A percentile compares a stretch with the other conserved stretches of the same genome.
Conservation (phyloP, 2,888 invertebrate genomes). For the Rhabditoides inermis region DNA sequence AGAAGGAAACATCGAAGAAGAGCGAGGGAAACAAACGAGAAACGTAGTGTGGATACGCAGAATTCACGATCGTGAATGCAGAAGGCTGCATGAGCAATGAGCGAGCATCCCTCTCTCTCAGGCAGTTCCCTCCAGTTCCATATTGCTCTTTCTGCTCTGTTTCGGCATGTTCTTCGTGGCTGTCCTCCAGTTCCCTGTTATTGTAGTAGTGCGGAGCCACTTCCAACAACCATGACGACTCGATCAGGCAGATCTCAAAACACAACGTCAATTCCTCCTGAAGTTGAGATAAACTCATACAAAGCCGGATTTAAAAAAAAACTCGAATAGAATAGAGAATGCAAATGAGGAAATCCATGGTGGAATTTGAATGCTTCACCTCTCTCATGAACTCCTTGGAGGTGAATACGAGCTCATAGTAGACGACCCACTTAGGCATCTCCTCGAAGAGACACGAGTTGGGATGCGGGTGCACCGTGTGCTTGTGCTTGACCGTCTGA, state of each 20-base stretch:
- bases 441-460: slow-evolving; percentile 93
- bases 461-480: slow-evolving; percentile 93
- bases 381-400: slow-evolving; percentile 99
- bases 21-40: too few relatives aligned
- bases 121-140: slow-evolving; percentile 34
- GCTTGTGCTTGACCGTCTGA: slow-evolving; percentile 95
- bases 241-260: slow-evolving; percentile 77
- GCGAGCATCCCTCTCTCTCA: too few relatives aligned
- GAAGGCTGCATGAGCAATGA: too few relatives aligned
- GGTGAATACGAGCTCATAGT: slow-evolving; percentile 93
- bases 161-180: slow-evolving; percentile 96
- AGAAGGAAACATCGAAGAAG: too few relatives aligned
- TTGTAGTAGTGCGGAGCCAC: slow-evolving; percentile 99
- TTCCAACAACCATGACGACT: slow-evolving; percentile 92
- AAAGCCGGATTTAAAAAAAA: too few relatives aligned
- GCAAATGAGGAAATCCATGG: too few relatives aligned
- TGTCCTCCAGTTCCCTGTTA: slow-evolving; percentile 83
- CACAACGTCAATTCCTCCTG: too few relatives aligned
- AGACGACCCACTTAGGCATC: slow-evolving; percentile 87
- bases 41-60: too few relatives aligned
- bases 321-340: too few relatives aligned
- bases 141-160: slow-evolving; percentile 42
- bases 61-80: too few relatives aligned
- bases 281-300: too few relatives aligned
- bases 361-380: slow-evolving; percentile 52